Base-by-base conservation (phyloP, 2,113 vertebrate genomes). In the Entomyzon cyanotis region DNA sequence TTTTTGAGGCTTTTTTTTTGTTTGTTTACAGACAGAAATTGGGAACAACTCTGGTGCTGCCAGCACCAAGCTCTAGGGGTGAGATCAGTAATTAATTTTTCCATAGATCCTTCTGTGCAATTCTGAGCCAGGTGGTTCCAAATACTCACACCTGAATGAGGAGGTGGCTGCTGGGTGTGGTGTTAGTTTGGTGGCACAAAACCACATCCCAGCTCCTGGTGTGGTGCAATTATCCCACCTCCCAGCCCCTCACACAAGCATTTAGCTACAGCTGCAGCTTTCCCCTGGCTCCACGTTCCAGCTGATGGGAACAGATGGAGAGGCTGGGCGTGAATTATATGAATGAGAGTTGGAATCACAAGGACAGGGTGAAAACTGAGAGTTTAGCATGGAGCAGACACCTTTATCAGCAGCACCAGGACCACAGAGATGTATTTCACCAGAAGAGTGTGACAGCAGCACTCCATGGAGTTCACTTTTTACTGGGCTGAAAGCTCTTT, bases 31-130 rank as follows among this genome's bases (percentile, higher is more conserved):
- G 46, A 24, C 41, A 37, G 55, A 81, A 77, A 17, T 4, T 11
- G 14, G 16, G 49, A 92, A 35, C 46, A 59, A 13, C 28, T 65
- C 67, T 65, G 46, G 37, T 47, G 41, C 30, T 62, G 46, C 8
- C 67, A 39, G 13, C 5, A 79, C 25, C 55, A 41, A 58, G 12
- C 20, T 35, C 6, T 2, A 47, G 37, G n/a, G 5, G 15, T 56
- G 37, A 85, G 68, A 80, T 11, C 53, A 80, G 59, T 62, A 92
- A 50, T 10, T 6, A 46, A 18, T 55, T 73, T 76, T 91, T 21
- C 49, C 33, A 2, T 8, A 17, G 58, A 28, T 20, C 15, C 3
- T 17, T 52, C 53, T 1, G 1, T 17, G 5, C 55, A 30, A 0
- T 15, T 67, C 15, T 14, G 17, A 55, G 47, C 8, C 59, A n/a